Evolutionary conservation across 2,888 invertebrate genomes (phyloP).

Genomic region (Deilephila elpenor): DNA sequence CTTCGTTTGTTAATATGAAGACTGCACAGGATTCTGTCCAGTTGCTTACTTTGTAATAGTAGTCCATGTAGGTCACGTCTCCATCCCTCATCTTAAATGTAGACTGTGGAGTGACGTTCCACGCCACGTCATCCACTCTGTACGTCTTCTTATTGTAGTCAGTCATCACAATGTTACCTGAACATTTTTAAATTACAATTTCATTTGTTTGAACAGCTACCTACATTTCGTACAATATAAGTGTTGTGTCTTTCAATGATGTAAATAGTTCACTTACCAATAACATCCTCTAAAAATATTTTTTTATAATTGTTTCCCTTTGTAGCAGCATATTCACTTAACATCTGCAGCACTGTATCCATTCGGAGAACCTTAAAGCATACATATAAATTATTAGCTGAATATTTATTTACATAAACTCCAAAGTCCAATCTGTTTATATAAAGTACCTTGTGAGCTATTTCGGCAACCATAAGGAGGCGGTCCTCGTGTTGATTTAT

Average conservation of each 20-base stretch:
- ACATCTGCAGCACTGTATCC: slow-evolving; percentile 88
- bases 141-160: slow-evolving; percentile 91
- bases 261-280: slow-evolving; percentile 68
- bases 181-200: slow-evolving; percentile 40
- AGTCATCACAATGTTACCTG: slow-evolving; percentile 88
- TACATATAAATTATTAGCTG: neutral
- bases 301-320: slow-evolving; percentile 80
- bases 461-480: slow-evolving; percentile 91
- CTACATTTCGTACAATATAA: neutral
- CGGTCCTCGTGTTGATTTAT: slow-evolving; percentile 92
- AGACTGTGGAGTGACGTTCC: slow-evolving; percentile 81
- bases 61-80: slow-evolving; percentile 85
- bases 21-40: neutral
- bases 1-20: neutral
- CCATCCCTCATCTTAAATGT: slow-evolving; percentile 86
- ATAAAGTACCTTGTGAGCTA: slow-evolving; percentile 89
- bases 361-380: slow-evolving; percentile 85
- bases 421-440: slow-evolving; percentile 11
- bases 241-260: neutral
- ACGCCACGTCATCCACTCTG: slow-evolving; percentile 90
- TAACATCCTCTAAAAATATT: slow-evolving; percentile 79
- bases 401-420: neutral
- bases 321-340: slow-evolving; percentile 79
- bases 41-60: slow-evolving; percentile 83
- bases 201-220: neutral